A percentile compares a stretch with the other conserved stretches of the same genome.
phyloP scores from a whole-genome alignment of 2,888 invertebrate species.

The Netelia virgata region DNA sequence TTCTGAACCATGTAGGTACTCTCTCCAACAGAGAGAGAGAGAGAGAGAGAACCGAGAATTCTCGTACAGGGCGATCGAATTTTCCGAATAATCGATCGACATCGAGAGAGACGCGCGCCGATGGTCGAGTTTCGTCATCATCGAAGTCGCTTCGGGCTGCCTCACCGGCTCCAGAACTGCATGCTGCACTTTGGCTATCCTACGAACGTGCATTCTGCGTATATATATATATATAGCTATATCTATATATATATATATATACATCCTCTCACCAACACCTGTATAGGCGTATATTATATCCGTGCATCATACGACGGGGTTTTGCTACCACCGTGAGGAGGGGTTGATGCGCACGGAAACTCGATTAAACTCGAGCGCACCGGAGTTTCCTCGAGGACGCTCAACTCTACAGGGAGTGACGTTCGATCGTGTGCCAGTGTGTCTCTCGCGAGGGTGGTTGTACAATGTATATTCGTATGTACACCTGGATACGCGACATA shows the following conservation, averaged over 20 bases:
- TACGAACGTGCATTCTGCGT: not conserved
- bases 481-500: not conserved
- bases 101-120: slow-evolving; percentile 14
- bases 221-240: too few relatives aligned
- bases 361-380: slow-evolving; percentile 73
- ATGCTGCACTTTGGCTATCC: slow-evolving; percentile 34
- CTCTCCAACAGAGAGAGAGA: not conserved
- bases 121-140: slow-evolving; percentile 27
- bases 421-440: slow-evolving; percentile 56
- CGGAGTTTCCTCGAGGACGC: slow-evolving; percentile 67
- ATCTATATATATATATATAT: not conserved
- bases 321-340: slow-evolving; percentile 46
- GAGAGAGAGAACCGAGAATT: slow-evolving; percentile 37
- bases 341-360: slow-evolving; percentile 68
- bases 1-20: not conserved
- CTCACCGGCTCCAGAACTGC: slow-evolving; percentile 3
- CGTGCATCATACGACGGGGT: slow-evolving; percentile 36
- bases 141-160: slow-evolving; percentile 12
- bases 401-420: slow-evolving; percentile 63
- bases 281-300: not conserved
- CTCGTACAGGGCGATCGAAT: slow-evolving; percentile 50
- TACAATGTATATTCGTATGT: slow-evolving; percentile 19
- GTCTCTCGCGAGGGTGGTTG: slow-evolving; percentile 47
- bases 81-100: slow-evolving; percentile 61
- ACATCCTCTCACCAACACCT: not conserved